Percentiles rank a stretch among this genome's conserved stretches.
These are phyloP conservation scores for Thecocarcelia acutangulata DNA, from an alignment of 2,888 invertebrate genomes.

Conservation along the genomic window DNA sequence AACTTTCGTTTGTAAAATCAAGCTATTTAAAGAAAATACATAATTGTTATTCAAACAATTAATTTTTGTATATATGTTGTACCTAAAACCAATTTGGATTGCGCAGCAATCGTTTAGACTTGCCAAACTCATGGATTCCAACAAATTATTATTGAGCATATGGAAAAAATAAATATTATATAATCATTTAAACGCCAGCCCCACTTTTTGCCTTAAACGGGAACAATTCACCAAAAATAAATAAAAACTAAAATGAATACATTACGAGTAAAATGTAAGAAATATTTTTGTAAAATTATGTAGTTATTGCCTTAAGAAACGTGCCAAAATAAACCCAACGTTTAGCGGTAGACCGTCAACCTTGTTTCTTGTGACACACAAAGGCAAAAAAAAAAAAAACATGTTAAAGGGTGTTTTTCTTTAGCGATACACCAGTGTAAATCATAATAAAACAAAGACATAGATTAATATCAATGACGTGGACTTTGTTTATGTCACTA, in stretches of 20 bases:
- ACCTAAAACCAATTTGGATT: conserved; percentile 4
- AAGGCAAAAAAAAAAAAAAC: conserved; percentile 13
- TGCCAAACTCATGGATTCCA: conserved; percentile 50
- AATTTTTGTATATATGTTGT: conserved; percentile 7
- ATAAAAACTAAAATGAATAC: not conserved
- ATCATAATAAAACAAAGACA: too few species aligned
- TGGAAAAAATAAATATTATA: conserved; percentile 43
- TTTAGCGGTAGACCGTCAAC: conserved; percentile 6
- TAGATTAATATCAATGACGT: too few species aligned
- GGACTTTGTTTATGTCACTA: too few species aligned
- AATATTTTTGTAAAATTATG: conserved; percentile 40
- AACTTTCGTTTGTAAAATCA: conserved; percentile 35
- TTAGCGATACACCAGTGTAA: too few species aligned
- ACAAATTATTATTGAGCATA: conserved; percentile 14
- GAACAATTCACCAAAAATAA: conserved; percentile 60
- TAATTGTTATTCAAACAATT: conserved; percentile 39
- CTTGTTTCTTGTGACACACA: conserved; percentile 42
- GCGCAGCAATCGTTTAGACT: conserved; percentile 17
- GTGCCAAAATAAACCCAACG: conserved; percentile 72
- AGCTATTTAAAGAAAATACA: conserved; percentile 61
- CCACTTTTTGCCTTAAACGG: conserved; percentile 53
- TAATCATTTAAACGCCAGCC: conserved; percentile 47
- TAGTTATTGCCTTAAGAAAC: conserved; percentile 74
- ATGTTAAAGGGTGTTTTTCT: too few species aligned
- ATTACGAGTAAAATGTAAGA: conserved; percentile 24